Evolutionary conservation across 2,797 vertebrate species (phyloP).

Genomic region (Onychomys leucogaster): DNA sequence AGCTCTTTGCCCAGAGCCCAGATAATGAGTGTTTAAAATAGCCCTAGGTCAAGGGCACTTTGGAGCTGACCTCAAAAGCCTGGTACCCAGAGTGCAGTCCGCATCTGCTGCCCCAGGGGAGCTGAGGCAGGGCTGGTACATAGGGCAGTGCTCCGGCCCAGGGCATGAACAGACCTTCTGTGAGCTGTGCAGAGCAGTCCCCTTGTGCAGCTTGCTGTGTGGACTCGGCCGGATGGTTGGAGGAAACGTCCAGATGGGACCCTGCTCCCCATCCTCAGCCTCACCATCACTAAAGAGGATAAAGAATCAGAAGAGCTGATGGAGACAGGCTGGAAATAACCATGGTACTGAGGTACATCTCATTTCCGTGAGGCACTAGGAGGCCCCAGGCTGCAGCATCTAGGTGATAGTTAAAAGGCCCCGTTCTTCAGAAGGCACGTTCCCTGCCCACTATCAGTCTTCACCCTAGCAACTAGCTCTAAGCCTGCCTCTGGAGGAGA

Average conservation of each 20-base stretch:
- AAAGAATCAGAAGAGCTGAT: not conserved
- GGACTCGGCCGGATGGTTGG: constrained; percentile 95
- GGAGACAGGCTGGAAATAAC: not conserved
- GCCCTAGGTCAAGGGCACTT: not conserved
- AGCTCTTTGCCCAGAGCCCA: not conserved
- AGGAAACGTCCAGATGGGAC: constrained; percentile 96
- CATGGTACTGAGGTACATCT: not conserved
- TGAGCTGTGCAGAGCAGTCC: constrained; percentile 91
- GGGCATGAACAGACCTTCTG: constrained; percentile 87
- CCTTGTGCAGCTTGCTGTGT: constrained; percentile 95
- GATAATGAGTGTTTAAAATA: not conserved
- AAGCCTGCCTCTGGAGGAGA: not conserved
- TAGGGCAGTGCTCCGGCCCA: not conserved
- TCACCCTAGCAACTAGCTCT: not conserved
- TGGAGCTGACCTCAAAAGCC: not conserved
- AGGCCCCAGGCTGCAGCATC: not conserved
- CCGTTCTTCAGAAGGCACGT: not conserved
- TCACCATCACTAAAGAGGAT: constrained; percentile 91
- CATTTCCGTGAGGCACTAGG: not conserved
- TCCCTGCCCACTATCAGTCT: not conserved
- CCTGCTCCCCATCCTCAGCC: constrained; percentile 92
- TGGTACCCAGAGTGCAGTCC: too few relatives aligned
- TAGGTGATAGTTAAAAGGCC: not conserved
- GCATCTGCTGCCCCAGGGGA: not conserved
- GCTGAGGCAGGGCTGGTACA: not conserved